A percentile compares a stretch with the other conserved stretches of the same genome.
Evolutionary conservation across 2,888 invertebrate species (phyloP).

Genomic region (Geotrupes spiniger): DNA sequence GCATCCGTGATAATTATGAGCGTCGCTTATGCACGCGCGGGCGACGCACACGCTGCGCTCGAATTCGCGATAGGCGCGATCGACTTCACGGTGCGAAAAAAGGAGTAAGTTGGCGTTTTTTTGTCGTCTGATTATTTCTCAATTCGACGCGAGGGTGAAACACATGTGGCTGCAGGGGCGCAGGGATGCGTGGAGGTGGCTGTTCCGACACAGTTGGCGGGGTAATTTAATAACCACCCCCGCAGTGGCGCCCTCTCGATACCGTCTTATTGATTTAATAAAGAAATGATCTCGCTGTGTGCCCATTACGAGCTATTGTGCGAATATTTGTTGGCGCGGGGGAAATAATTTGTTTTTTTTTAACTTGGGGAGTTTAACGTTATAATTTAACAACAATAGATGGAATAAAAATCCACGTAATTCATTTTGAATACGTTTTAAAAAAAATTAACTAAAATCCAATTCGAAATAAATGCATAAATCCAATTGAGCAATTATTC

Average conservation of each 20-base stretch:
- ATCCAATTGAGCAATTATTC: too few relatives aligned
- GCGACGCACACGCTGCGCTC: constrained; percentile 8
- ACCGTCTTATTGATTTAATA: constrained; percentile 47
- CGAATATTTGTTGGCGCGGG: neutral
- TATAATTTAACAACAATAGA: too few relatives aligned
- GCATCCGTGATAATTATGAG: constrained; percentile 16
- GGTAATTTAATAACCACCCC: constrained; percentile 48
- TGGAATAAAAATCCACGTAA: too few relatives aligned
- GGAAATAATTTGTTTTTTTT: too few relatives aligned
- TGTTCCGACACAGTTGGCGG: constrained; percentile 36
- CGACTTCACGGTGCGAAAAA: neutral
- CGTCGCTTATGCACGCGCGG: constrained; percentile 8
- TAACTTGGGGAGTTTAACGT: too few relatives aligned
- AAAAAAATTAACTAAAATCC: too few relatives aligned
- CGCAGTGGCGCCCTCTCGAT: constrained; percentile 38
- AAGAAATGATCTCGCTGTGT: constrained; percentile 43
- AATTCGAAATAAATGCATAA: too few relatives aligned
- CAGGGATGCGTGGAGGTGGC: constrained; percentile 23
- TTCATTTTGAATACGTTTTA: too few relatives aligned
- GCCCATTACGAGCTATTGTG: constrained; percentile 16
- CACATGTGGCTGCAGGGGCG: constrained; percentile 18
- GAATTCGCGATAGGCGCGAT: too few relatives aligned
- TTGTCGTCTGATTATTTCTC: constrained; percentile 15
- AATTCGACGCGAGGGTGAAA: constrained; percentile 12
- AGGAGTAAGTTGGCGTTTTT: constrained; percentile 2